These are phyloP conservation scores for Cryptomyrus ogoouensis DNA, from an alignment of 2,113 vertebrate genomes.

Conservation along the genomic window DNA sequence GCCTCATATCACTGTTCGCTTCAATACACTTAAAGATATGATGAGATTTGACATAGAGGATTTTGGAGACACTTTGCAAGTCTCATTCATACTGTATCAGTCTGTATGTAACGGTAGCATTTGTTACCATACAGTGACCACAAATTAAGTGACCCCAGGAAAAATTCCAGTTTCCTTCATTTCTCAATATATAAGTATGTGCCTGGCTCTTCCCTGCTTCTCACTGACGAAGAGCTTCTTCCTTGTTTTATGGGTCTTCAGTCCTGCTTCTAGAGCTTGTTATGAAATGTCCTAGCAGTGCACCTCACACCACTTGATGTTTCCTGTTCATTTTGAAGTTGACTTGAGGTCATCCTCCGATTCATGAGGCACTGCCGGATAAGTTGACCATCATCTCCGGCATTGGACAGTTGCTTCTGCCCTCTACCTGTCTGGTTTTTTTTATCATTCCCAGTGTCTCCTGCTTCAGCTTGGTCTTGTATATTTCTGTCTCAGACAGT, in stretches of 20 bases:
- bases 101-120: not conserved
- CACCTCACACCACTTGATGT: not conserved
- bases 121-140: not conserved
- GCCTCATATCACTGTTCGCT: not conserved
- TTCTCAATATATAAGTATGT: not conserved
- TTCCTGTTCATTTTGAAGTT: not conserved
- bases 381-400: not conserved
- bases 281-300: not conserved
- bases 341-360: not conserved
- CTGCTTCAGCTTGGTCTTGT: not conserved
- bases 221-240: not conserved
- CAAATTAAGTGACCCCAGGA: not conserved
- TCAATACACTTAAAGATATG: not conserved
- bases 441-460: not conserved
- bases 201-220: not conserved
- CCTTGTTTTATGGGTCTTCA: not conserved
- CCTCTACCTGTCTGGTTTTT: not conserved
- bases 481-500: not conserved
- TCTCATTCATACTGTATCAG: not conserved
- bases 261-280: not conserved
- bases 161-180: not conserved
- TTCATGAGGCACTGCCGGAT: not conserved
- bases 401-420: not conserved
- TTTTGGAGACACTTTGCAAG: not conserved
- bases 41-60: not conserved